Percentiles rank a stretch among this genome's conserved stretches.
Evolutionary conservation across 2,113 vertebrate species (phyloP).

Genomic region (Misgurnus anguillicaudatus): DNA sequence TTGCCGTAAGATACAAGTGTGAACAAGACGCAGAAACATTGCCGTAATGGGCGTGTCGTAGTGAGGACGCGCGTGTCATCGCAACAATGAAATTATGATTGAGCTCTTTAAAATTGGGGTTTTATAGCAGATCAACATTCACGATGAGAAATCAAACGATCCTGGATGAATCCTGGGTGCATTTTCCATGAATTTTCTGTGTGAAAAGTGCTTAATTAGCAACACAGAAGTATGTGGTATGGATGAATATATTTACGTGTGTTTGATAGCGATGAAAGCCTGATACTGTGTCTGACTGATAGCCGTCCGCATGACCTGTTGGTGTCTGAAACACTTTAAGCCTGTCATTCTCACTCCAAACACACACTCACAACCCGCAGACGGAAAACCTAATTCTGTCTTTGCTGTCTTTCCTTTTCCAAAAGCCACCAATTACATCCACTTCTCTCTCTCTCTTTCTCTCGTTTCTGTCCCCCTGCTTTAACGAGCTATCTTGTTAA

Average conservation of each 20-base stretch:
- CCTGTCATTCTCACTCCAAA: conserved; percentile 50
- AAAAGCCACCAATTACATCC: conserved; percentile 78
- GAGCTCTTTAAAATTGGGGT: no score
- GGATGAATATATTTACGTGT: not conserved
- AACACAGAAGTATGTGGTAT: no score
- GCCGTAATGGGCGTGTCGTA: no score
- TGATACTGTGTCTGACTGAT: conserved; percentile 62
- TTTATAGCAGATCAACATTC: no score
- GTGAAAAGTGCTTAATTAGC: no score
- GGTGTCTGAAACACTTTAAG: conserved; percentile 65
- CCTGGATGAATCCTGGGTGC: no score
- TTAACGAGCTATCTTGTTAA: conserved; percentile 77
- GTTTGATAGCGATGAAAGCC: not conserved
- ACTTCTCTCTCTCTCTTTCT: conserved; percentile 55
- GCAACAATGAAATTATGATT: no score
- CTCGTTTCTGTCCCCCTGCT: conserved; percentile 47
- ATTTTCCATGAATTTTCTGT: no score
- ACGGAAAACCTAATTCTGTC: conserved; percentile 75
- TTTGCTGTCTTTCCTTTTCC: conserved; percentile 72
- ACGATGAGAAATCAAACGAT: no score
- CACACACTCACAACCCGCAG: conserved; percentile 44
- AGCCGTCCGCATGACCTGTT: conserved; percentile 70
- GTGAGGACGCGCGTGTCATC: no score
- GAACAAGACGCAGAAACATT: no score
- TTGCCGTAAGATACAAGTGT: no score